These are phyloP conservation scores for Stichopus chloronotus DNA, from an alignment of 35 echinoderm and acorn worm genomes.

Conservation along the genomic window DNA sequence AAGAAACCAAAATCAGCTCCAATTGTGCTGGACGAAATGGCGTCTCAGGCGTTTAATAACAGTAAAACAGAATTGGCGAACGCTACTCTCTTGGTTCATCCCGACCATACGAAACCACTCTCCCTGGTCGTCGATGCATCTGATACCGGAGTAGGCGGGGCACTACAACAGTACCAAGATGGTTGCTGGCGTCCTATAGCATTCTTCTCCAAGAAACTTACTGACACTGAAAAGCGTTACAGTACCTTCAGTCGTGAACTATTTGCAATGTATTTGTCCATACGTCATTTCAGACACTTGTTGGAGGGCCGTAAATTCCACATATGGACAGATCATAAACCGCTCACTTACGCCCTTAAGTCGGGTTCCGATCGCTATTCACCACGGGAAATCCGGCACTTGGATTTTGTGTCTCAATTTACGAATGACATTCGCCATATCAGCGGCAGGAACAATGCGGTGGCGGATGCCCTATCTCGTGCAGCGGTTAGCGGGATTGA, in stretches of 20 bases:
- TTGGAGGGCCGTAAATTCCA: neutral
- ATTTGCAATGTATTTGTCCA: constrained; percentile 24
- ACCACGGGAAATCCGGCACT: constrained; percentile 60
- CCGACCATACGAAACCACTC: constrained; percentile 9
- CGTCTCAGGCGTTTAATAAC: neutral
- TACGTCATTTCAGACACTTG: constrained; percentile 19
- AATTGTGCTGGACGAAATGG: neutral
- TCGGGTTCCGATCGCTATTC: constrained; percentile 31
- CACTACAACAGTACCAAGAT: constrained; percentile 51
- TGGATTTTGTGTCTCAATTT: constrained; percentile 63
- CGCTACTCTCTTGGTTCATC: constrained; percentile 24
- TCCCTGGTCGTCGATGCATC: constrained; percentile 60
- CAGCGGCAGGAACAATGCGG: constrained; percentile 45
- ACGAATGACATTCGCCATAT: constrained; percentile 20
- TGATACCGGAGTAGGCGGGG: constrained; percentile 64
- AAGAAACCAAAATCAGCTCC: constrained; percentile 24
- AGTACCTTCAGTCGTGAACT: constrained; percentile 47
- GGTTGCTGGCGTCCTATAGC: constrained; percentile 53
- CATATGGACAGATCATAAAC: constrained; percentile 55
- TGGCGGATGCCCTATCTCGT: constrained; percentile 14
- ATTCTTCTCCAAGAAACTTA: constrained; percentile 69
- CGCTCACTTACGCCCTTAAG: constrained; percentile 9
- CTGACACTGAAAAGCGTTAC: constrained; percentile 10
- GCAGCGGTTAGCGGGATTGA: neutral
- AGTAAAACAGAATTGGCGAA: neutral